Conservation (phyloP, 2,888 invertebrate species). For the Thecocarcelia acutangulata region DNA sequence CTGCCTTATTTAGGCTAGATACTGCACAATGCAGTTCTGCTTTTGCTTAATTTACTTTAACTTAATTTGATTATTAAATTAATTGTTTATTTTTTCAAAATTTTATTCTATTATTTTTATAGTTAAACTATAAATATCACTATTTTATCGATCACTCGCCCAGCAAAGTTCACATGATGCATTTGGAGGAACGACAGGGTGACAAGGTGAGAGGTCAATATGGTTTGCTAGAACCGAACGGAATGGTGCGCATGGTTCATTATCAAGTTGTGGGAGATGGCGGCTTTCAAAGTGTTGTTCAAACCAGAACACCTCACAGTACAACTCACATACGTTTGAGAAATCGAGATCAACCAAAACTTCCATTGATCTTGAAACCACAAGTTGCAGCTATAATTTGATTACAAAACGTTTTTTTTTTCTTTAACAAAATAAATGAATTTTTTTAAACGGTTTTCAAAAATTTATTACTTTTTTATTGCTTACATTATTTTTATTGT, state of each 20-base stretch:
- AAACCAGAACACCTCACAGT: slow-evolving; percentile 76
- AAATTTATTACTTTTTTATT: slow-evolving; percentile 10
- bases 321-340: slow-evolving; percentile 75
- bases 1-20: too few species aligned
- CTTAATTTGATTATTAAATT: too few species aligned
- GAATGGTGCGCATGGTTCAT: slow-evolving; percentile 77
- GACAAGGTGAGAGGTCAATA: slow-evolving; percentile 76
- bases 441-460: neutral
- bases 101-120: slow-evolving; percentile 36
- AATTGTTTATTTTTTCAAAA: neutral
- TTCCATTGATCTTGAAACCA: slow-evolving; percentile 73
- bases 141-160: slow-evolving; percentile 77
- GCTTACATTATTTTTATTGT: slow-evolving; percentile 6
- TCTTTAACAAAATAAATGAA: slow-evolving; percentile 2
- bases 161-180: slow-evolving; percentile 76
- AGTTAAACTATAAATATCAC: slow-evolving; percentile 77
- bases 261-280: slow-evolving; percentile 76
- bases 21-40: too few species aligned
- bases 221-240: slow-evolving; percentile 77
- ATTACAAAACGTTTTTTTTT: slow-evolving; percentile 8
- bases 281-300: slow-evolving; percentile 76
- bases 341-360: slow-evolving; percentile 72
- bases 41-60: too few species aligned
- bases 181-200: slow-evolving; percentile 77
- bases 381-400: slow-evolving; percentile 76